Evolutionary conservation across 92 coral and sea anemone species (phyloP), one percentile per base, ranked within the genome.

Genomic region (Zoanthus solanderi): DNA sequence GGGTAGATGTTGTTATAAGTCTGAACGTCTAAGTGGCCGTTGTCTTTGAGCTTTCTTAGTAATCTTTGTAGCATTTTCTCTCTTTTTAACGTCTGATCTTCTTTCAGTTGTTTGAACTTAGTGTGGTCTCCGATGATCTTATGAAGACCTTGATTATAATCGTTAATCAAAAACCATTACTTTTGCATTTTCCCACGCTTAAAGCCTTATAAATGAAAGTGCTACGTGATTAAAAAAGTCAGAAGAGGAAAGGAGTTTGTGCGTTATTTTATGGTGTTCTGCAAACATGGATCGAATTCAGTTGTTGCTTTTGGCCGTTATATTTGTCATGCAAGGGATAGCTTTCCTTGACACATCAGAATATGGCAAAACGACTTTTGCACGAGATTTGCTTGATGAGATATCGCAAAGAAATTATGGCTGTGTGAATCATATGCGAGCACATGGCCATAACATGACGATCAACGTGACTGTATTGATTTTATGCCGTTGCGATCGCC

Each of bases 161-260:
- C 23, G 23, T n/a, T n/a, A n/a, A n/a, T n/a, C n/a, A n/a, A n/a
- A n/a, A n/a, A n/a, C 23, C 23, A 23, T 23, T 23, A 23, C 23
- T 23, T 23, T 0, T 23, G 23, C 23, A 23, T 23, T 23, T 23
- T 23, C 23, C 23, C 23, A 23, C 23, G 23, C 23, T 23, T 23
- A 23, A 23, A 23, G 23, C 23, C 23, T 23, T 23, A 23, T 23
- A 23, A 23, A 23, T 23, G 23, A 23, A 23, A 32, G n/a, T n/a
- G n/a, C n/a, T n/a, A n/a, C n/a, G n/a, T n/a, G n/a, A n/a, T n/a
- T n/a, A n/a, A n/a, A n/a, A n/a, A n/a, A n/a, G n/a, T n/a, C n/a
- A n/a, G n/a, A n/a, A n/a, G n/a, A n/a, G 76, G 76, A 72, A 72
- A 72, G 48, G 76, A 72, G 76, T 34, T 72, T 72, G 76, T 72